Conservation (phyloP, 2,888 invertebrate genomes). For the Amiota communis region DNA sequence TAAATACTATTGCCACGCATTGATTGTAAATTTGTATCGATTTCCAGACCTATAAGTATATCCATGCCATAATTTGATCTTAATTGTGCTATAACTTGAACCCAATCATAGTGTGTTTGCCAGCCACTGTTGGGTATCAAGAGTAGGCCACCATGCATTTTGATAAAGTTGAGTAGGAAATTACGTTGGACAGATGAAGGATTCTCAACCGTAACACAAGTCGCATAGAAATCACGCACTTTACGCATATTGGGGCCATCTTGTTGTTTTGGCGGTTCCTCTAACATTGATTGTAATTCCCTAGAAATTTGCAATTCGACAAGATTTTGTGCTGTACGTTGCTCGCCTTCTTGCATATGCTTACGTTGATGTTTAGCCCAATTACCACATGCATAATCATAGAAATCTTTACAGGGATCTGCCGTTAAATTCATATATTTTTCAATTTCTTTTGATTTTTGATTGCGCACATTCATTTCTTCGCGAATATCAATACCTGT, state of each 20-base stretch:
- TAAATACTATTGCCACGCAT: conserved; percentile 59
- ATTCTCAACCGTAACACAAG: conserved; percentile 54
- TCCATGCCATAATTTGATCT: conserved; percentile 63
- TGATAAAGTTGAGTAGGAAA: conserved; percentile 57
- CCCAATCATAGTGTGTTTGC: conserved; percentile 61
- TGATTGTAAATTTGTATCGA: conserved; percentile 59
- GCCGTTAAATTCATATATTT: conserved; percentile 61
- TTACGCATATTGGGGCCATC: conserved; percentile 52
- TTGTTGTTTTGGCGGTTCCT: conserved; percentile 42
- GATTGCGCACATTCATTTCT: conserved; percentile 42
- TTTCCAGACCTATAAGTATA: conserved; percentile 64
- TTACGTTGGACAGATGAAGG: conserved; percentile 49
- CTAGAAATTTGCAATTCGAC: conserved; percentile 51
- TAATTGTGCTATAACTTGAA: conserved; percentile 57
- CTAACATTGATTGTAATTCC: conserved; percentile 54
- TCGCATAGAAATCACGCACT: conserved; percentile 62
- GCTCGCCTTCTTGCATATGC: conserved; percentile 45
- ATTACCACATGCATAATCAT: conserved; percentile 68
- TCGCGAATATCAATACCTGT: conserved; percentile 35
- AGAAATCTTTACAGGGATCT: conserved; percentile 69
- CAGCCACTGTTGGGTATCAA: conserved; percentile 58
- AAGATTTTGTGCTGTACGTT: conserved; percentile 51
- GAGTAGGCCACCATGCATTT: conserved; percentile 60
- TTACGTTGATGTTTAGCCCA: conserved; percentile 57
- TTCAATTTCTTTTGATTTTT: conserved; percentile 46